Conservation (phyloP, 2,888 invertebrate genomes). For the Campaea margaritaria region DNA sequence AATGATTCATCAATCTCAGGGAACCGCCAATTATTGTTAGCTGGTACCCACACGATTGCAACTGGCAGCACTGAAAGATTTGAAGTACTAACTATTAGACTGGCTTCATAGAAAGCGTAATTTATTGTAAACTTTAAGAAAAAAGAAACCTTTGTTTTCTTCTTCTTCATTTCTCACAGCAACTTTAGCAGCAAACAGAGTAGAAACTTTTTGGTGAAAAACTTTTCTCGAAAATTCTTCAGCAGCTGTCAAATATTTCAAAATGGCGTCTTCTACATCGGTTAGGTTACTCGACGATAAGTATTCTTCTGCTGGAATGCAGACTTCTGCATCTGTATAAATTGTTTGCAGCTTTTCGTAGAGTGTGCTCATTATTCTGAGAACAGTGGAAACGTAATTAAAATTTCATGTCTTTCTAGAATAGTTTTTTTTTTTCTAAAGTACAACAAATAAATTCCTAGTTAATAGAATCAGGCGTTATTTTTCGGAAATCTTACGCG, state of each 20-base stretch:
- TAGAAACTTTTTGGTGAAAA: conserved; percentile 26
- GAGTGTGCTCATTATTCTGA: conserved; percentile 74
- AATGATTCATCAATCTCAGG: too few relatives aligned
- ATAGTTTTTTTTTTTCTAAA: too few relatives aligned
- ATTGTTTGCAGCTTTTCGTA: conserved; percentile 83
- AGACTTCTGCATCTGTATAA: conserved; percentile 85
- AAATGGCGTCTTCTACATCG: conserved; percentile 61
- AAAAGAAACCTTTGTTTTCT: conserved; percentile 15
- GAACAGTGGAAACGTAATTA: conserved; percentile 35
- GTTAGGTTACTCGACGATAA: conserved; percentile 48
- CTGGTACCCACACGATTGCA: too few relatives aligned
- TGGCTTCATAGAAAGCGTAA: too few relatives aligned
- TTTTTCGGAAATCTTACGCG: too few relatives aligned
- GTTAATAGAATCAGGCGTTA: too few relatives aligned
- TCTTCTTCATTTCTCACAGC: conserved; percentile 30
- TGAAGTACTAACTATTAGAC: too few relatives aligned
- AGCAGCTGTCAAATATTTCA: conserved; percentile 52
- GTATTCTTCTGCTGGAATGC: conserved; percentile 64
- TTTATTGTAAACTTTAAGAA: too few relatives aligned
- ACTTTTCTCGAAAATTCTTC: conserved; percentile 43
- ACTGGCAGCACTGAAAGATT: too few relatives aligned
- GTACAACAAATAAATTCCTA: too few relatives aligned
- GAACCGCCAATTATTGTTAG: too few relatives aligned
- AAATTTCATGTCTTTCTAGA: too few relatives aligned
- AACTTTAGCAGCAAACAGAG: conserved; percentile 46